phyloP scores from a whole-genome alignment of 1,140 invertebrate species.

The Zaprionus capensis region DNA sequence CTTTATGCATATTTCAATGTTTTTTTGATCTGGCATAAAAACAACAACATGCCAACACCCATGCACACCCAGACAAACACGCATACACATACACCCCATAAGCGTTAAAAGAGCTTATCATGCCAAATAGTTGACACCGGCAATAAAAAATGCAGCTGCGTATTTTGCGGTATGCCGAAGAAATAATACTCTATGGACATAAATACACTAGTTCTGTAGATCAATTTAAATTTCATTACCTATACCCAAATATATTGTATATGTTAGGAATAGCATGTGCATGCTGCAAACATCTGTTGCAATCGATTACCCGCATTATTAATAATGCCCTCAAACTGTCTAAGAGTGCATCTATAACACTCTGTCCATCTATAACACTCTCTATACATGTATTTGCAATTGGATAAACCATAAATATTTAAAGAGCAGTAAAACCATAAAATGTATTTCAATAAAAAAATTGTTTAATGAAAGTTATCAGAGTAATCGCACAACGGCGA shows the following conservation, averaged over 20 bases:
- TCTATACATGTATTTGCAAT: slow-evolving; percentile 34
- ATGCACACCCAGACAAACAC: neutral
- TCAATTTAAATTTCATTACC: neutral
- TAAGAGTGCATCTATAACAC: neutral
- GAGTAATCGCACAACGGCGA: slow-evolving; percentile 45
- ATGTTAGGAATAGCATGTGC: accelerated
- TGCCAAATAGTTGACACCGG: slow-evolving; percentile 37
- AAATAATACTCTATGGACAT: slow-evolving; percentile 22
- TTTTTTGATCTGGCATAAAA: slow-evolving; percentile 2
- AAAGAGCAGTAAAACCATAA: slow-evolving; percentile 32
- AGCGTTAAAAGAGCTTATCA: slow-evolving; percentile 56
- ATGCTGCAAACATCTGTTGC: neutral
- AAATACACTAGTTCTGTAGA: neutral
- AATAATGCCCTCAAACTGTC: neutral
- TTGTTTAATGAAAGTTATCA: slow-evolving; percentile 63
- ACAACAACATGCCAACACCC: neutral
- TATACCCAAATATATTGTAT: neutral
- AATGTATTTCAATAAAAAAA: slow-evolving; percentile 35
- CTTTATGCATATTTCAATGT: slow-evolving; percentile 41
- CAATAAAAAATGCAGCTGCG: slow-evolving; percentile 14
- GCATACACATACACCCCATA: neutral
- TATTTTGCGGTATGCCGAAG: neutral
- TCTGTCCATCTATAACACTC: slow-evolving; percentile 3
- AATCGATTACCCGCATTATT: neutral
- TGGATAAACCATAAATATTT: slow-evolving; percentile 72